These are phyloP conservation scores for Paramormyrops kingsleyae DNA, from an alignment of 2,113 vertebrate species.

Conservation along the genomic window DNA sequence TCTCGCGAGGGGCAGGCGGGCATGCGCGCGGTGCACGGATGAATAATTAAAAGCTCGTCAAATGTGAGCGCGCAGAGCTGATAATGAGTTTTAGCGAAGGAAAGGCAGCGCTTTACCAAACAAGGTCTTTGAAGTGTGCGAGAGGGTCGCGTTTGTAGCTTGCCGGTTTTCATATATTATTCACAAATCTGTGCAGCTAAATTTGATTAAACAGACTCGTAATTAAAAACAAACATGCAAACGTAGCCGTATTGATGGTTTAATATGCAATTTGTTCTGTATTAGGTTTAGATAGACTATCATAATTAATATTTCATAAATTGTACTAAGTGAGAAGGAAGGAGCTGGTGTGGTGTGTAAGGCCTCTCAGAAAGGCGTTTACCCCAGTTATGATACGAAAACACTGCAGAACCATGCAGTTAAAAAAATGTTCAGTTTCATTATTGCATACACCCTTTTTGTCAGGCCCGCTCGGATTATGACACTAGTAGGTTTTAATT, in stretches of 20 bases:
- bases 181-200: background rate
- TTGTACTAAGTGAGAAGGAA: background rate
- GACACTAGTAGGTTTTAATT: background rate
- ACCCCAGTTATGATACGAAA: background rate
- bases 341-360: background rate
- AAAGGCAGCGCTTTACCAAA: conserved; percentile 39
- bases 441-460: background rate
- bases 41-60: conserved; percentile 59
- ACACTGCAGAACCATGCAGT: background rate
- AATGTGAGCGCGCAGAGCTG: conserved; percentile 49
- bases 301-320: conserved; percentile 18
- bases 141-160: background rate
- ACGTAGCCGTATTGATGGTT: conserved; percentile 1
- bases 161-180: conserved; percentile 23
- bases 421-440: background rate
- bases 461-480: background rate
- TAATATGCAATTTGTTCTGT: conserved; percentile 14
- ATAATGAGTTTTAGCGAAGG: conserved; percentile 52
- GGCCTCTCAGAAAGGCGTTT: background rate
- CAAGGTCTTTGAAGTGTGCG: conserved; percentile 9
- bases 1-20: conserved; percentile 47
- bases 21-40: conserved; percentile 42
- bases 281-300: conserved; percentile 6
- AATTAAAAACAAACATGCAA: conserved; percentile 14
- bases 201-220: background rate